Evolutionary conservation across 2,888 invertebrate genomes (phyloP), one percentile per base, ranked within the genome.

Genomic region (Harmothoe impar): DNA sequence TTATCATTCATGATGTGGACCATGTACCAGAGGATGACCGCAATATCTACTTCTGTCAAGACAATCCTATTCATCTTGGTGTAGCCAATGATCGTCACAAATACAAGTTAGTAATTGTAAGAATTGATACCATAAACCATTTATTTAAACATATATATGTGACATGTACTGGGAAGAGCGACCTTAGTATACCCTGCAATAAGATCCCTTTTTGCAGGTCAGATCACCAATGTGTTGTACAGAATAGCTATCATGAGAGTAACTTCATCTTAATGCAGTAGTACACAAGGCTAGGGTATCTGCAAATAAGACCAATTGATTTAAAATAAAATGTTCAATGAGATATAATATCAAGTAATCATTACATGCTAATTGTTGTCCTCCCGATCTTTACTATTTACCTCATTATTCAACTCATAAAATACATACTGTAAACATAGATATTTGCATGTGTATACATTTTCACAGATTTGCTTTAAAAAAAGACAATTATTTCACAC

Each of bases 1-100:
- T 84, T 35, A 84, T 84, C 43, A 84, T 84, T 43, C 84, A 84
- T 29, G 84, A 84, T 43, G 84, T 84, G 43, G 84, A 84, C 43
- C 84, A 84, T 25, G 51, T 84, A 23, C 84, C 84, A 23, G 84
- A 84, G 84, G 84, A 84, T 23, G 84, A 84, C 84, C 84, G 84
- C 84, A 35, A 51, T 25, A 84, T 84, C 33, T 84, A 84, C 51
- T 84, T 51, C 84, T 84, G 84, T n/a, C 84, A 51, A 20, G n/a
- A 51, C 29, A 7, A n/a, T 1, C 84, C 84, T 5, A 84, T 84
- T n/a, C 84, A 84, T 35, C 43, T 84, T 10, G 84, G 35, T 3
- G 84, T 84, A 20, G 84, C 84, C 84, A 17, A 35, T 1, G 33
- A 84, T 25, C 7, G 17, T 25, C 43, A 51, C 29, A 51, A 51